Conservation (phyloP, 2,888 invertebrate species). For the Xanthorhoe designata region DNA sequence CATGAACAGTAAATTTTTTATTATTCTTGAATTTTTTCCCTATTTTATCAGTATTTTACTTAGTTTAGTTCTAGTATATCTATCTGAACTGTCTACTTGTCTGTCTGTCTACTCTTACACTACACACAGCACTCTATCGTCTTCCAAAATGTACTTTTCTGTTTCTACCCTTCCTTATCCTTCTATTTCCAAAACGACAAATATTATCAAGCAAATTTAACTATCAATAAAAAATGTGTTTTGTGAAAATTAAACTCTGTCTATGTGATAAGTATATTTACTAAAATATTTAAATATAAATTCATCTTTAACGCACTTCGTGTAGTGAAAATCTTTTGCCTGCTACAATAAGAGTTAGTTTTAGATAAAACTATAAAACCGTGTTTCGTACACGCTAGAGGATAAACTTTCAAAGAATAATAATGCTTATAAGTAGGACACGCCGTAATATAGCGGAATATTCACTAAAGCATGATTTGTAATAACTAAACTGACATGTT, state of each 20-base stretch:
- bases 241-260: slow-evolving; percentile 43
- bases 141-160: slow-evolving; percentile 56
- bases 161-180: slow-evolving; percentile 45
- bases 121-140: slow-evolving; percentile 44
- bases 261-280: slow-evolving; percentile 61
- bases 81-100: slow-evolving; percentile 26
- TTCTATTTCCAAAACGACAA: slow-evolving; percentile 54
- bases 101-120: slow-evolving; percentile 38
- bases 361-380: slow-evolving; percentile 59
- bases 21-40: slow-evolving; percentile 12
- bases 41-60: slow-evolving; percentile 8
- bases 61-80: slow-evolving; percentile 28
- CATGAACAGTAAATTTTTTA: slow-evolving; percentile 22
- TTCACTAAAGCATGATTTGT: slow-evolving; percentile 70
- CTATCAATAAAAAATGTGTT: slow-evolving; percentile 64
- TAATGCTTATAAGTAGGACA: slow-evolving; percentile 77
- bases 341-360: slow-evolving; percentile 74
- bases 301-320: slow-evolving; percentile 73
- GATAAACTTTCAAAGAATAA: slow-evolving; percentile 50
- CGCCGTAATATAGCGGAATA: slow-evolving; percentile 64
- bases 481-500: slow-evolving; percentile 50
- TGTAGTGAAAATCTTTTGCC: slow-evolving; percentile 75
- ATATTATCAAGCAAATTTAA: slow-evolving; percentile 82
- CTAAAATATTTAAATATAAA: slow-evolving; percentile 56
- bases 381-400: slow-evolving; percentile 72